Evolutionary conservation across 1,140 invertebrate genomes (phyloP).

Genomic region (Aporrectodea caliginosa): DNA sequence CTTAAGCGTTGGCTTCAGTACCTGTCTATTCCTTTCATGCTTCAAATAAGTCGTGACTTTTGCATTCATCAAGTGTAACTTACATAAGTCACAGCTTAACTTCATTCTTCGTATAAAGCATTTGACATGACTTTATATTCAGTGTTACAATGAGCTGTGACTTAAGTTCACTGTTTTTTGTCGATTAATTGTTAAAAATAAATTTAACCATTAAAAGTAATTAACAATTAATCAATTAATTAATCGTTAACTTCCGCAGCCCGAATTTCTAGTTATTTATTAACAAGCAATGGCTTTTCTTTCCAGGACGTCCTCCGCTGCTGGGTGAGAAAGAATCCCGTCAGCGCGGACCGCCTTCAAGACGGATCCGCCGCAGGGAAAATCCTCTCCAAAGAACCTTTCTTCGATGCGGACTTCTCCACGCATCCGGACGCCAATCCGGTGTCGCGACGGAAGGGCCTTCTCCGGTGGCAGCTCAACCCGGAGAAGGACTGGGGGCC

Average conservation of each 20-base stretch:
- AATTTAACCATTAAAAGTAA: no score
- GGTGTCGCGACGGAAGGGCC: conserved; percentile 66
- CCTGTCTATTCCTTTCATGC: no score
- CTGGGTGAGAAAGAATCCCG: conserved; percentile 70
- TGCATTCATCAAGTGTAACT: no score
- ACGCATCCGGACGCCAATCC: conserved; percentile 74
- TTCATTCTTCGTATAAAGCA: no score
- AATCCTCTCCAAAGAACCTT: conserved; percentile 42
- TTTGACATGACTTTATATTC: no score
- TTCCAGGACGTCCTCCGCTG: conserved; percentile 71
- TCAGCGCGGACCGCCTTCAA: conserved; percentile 39
- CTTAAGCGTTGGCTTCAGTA: no score
- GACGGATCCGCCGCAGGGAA: conserved; percentile 39
- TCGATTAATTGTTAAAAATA: no score
- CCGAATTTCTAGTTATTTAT: not conserved
- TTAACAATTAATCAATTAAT: no score
- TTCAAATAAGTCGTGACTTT: no score
- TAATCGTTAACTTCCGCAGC: no score
- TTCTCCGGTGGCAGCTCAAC: conserved; percentile 80
- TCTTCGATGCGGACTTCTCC: conserved; percentile 62
- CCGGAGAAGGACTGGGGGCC: conserved; percentile 85
- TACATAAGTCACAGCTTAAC: no score
- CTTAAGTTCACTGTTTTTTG: not conserved
- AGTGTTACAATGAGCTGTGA: no score
- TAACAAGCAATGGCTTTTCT: conserved; percentile 14